Base-by-base conservation (phyloP, 2,888 invertebrate species). In the Xiphydria camelus region DNA sequence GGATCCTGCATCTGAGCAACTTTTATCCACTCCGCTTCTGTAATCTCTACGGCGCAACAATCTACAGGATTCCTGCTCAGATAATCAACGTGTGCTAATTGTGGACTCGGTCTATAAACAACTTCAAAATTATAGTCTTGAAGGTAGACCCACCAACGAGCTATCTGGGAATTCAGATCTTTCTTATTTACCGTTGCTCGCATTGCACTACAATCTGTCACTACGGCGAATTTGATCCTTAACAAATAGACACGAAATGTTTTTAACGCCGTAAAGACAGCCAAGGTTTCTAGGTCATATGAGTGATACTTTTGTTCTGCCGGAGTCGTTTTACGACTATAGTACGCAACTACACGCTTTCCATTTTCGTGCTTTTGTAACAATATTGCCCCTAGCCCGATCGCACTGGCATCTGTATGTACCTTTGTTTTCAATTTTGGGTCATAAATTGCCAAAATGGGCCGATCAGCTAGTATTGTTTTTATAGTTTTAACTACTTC, bases 341-440 rank as follows among this genome's bases (percentile, higher is more conserved):
- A n/a, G n/a, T n/a, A 73, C 0, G 63, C 64, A 0, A 77, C 52
- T 0, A 66, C 67, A 7, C 51, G 57, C 4, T 42, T 51, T 1
- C 2, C 1, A 9, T 41, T 36, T 2, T 57, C 37, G 2, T 20
- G 21, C 3, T 51, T 36, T 38, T 75, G 72, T 19, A 72, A 29
- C 0, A 76, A 10, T 1, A 76, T 64, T 0, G 67, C 71, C 23
- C 17, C n/a, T n/a, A n/a, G n/a, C n/a, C n/a, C n/a, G n/a, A n/a
- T n/a, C n/a, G n/a, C n/a, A n/a, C n/a, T n/a, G n/a, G n/a, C n/a
- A n/a, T n/a, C n/a, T n/a, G n/a, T n/a, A n/a, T n/a, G n/a, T n/a
- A n/a, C n/a, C n/a, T 72, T 41, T 2, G 62, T 62, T 4, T 54
- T 47, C 1, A 35, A 14, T 0, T 18, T 21, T 0, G 56, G 51